phyloP scores from a whole-genome alignment of 37 sponge, comb jelly and placozoan species.

The Corticium candelabrum region DNA sequence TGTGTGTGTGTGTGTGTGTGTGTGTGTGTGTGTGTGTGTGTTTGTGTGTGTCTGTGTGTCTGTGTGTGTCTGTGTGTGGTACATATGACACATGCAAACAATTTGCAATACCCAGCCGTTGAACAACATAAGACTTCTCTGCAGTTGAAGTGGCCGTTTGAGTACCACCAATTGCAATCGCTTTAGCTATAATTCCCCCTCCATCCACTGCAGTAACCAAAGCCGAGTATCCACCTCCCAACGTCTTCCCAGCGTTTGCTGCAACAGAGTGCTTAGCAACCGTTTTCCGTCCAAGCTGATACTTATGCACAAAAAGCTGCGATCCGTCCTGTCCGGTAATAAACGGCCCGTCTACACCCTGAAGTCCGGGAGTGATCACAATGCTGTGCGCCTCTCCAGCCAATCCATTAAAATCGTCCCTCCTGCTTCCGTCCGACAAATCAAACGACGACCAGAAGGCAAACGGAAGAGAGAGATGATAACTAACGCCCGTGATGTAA shows the following conservation, averaged over 20 bases:
- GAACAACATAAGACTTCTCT: background rate
- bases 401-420: background rate
- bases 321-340: background rate
- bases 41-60: too few relatives aligned
- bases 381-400: background rate
- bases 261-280: background rate
- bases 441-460: background rate
- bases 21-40: too few relatives aligned
- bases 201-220: too few relatives aligned
- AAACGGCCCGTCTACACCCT: background rate
- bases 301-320: background rate
- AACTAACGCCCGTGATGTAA: background rate
- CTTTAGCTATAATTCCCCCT: background rate
- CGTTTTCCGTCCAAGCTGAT: background rate
- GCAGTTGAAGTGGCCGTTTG: background rate
- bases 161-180: background rate
- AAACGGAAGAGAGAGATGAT: background rate
- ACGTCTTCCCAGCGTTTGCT: background rate
- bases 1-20: too few relatives aligned
- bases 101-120: too few relatives aligned
- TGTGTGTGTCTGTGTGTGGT: too few relatives aligned
- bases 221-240: background rate
- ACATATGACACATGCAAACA: too few relatives aligned
- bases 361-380: background rate
- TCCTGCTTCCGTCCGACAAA: background rate